Evolutionary conservation across 2,888 invertebrate genomes (phyloP), one percentile per base, ranked within the genome.

Genomic region (Scaptomyza parva): DNA sequence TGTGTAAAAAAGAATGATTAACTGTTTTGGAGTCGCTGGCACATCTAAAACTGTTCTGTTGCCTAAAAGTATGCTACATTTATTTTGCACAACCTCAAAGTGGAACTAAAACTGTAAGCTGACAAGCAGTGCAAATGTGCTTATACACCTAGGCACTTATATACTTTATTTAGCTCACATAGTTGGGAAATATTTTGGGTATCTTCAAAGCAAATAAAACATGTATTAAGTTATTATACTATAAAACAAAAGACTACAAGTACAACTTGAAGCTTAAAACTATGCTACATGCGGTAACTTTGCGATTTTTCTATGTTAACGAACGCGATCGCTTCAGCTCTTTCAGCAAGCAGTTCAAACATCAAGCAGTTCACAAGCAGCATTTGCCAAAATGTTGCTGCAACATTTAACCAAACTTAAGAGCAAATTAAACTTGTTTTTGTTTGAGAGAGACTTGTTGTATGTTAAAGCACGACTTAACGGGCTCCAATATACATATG

Each of bases 391-490:
- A 8, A 66, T 81, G 85, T 81, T 74, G 81, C 70, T 0, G 78
- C 65, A 77, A 78, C 75, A 77, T 63, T 52, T n/a, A 1, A 28
- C 50, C 20, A 1, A 37, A 55, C 20, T 63, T 72, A 78, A 86
- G 82, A 87, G 88, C 53, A 24, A 58, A 55, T 45, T 35, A 51
- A 69, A 69, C 72, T 60, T 60, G 69, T 67, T 78, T 35, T 72
- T 62, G 69, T 67, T 78, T 35, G 67, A 60, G 20, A 20, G 11
- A 26, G 8, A 30, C 44, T 28, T 14, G 35, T 9, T 17, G 14
- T 17, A 30, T 37, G 12, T 35, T 5, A 12, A 44, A 22, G 44
- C 33, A 20, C 51, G 37, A 51, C 44, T 30, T 35, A 35, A 35
- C 35, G 35, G 41, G 52, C n/a, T n/a, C 33, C 18, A 50, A 47